These are phyloP conservation scores for Grallaria varia DNA, from an alignment of 2,113 vertebrate species.

Conservation along the genomic window DNA sequence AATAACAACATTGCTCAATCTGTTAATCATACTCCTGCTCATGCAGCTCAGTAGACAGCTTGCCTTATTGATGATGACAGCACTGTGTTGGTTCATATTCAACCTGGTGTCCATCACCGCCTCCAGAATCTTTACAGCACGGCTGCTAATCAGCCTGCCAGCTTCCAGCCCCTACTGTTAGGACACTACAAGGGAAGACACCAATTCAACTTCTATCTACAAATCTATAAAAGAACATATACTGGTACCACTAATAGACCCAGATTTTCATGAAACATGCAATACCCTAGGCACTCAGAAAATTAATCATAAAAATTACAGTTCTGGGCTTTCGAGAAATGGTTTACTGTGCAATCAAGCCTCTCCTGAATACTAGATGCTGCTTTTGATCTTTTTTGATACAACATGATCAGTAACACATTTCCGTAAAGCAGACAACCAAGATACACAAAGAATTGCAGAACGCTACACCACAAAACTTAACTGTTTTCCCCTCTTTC, in stretches of 20 bases:
- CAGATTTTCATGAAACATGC: neutral
- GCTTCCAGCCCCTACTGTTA: neutral
- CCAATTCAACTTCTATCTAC: neutral
- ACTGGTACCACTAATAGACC: neutral
- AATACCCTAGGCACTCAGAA: neutral
- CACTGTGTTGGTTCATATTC: neutral
- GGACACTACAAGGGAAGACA: neutral
- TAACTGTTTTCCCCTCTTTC: neutral
- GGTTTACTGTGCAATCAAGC: neutral
- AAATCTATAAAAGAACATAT: neutral
- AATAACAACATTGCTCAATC: neutral
- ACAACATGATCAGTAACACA: neutral
- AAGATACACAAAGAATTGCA: neutral
- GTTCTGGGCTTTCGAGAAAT: neutral
- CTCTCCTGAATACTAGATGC: neutral
- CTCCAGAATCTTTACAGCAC: neutral
- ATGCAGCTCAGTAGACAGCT: neutral
- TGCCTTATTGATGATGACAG: neutral
- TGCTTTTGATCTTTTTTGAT: neutral
- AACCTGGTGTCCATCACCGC: neutral
- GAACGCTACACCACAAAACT: neutral
- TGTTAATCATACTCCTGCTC: neutral
- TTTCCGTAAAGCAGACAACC: neutral
- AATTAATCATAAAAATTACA: constrained; percentile 3
- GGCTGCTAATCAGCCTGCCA: neutral